phyloP scores from a whole-genome alignment of 2,797 vertebrate genomes.

The Amphiprion clarkii region DNA sequence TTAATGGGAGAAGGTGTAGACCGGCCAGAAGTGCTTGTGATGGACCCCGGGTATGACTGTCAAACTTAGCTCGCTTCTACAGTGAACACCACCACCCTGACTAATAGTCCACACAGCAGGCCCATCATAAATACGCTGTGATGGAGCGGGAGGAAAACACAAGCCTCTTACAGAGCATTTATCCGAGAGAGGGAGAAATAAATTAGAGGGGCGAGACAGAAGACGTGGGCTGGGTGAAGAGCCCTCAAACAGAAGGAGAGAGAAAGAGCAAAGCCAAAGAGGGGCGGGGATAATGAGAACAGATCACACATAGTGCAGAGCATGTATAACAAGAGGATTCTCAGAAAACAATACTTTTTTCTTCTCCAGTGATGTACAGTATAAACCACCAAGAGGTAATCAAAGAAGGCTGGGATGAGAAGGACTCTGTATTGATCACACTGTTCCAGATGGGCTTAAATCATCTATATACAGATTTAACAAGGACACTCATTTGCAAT shows the following conservation, averaged over 20 bases:
- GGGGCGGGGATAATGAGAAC: conserved; percentile 42
- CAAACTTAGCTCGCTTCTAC: conserved; percentile 31
- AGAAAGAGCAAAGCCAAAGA: conserved; percentile 35
- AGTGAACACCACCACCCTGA: conserved; percentile 38
- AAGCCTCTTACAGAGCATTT: conserved; percentile 58
- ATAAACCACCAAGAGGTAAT: conserved; percentile 35
- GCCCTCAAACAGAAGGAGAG: conserved; percentile 43
- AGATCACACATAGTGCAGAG: conserved; percentile 36
- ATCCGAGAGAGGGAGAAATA: conserved; percentile 65
- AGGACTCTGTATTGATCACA: conserved; percentile 35
- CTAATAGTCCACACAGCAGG: conserved; percentile 58
- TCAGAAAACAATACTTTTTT: conserved; percentile 15
- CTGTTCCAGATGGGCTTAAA: conserved; percentile 41
- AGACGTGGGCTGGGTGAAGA: conserved; percentile 56
- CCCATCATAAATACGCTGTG: conserved; percentile 66
- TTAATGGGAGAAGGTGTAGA: conserved; percentile 49
- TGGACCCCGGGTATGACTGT: conserved; percentile 36
- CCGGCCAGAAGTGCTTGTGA: conserved; percentile 44
- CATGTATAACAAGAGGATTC: conserved; percentile 29
- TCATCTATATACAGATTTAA: conserved; percentile 48
- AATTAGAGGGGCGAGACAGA: conserved; percentile 62
- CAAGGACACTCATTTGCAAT: conserved; percentile 47
- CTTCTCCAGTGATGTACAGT: neutral
- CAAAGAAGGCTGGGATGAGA: conserved; percentile 30
- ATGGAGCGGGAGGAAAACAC: conserved; percentile 62